These are phyloP conservation scores for Zelostemma sp. DNA, from an alignment of 1,140 invertebrate genomes.

Conservation along the genomic window DNA sequence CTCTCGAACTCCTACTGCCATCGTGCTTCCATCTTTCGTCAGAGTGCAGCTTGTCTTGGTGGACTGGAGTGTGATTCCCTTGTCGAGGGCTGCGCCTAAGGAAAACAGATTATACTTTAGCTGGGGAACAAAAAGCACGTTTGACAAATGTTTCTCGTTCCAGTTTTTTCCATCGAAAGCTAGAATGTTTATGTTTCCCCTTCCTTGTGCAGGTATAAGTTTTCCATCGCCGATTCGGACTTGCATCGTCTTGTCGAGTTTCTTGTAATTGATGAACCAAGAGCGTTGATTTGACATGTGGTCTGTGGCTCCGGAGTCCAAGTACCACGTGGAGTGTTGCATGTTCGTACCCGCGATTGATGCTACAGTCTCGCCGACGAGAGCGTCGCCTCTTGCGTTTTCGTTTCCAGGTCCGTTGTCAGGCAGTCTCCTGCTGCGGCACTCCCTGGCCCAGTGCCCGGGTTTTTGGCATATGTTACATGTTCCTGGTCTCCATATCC, in stretches of 20 bases:
- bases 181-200: slow-evolving; percentile 32
- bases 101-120: slow-evolving; percentile 62
- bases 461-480: background rate
- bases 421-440: background rate
- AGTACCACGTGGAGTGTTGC: slow-evolving; percentile 17
- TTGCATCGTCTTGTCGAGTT: slow-evolving; percentile 11
- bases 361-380: slow-evolving; percentile 7
- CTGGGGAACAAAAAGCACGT: slow-evolving; percentile 60
- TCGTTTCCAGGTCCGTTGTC: background rate
- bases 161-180: slow-evolving; percentile 28
- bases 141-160: slow-evolving; percentile 35
- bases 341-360: background rate
- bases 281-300: slow-evolving; percentile 33
- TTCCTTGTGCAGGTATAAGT: slow-evolving; percentile 24
- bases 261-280: slow-evolving; percentile 30
- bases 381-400: slow-evolving; percentile 3
- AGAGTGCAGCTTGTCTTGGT: slow-evolving; percentile 12
- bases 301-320: slow-evolving; percentile 35
- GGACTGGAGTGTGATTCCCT: slow-evolving; percentile 48
- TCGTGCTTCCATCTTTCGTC: slow-evolving; percentile 4
- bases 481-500: background rate
- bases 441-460: background rate
- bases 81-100: slow-evolving; percentile 45
- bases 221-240: slow-evolving; percentile 41
- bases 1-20: slow-evolving; percentile 8